These are phyloP conservation scores for Odontesthes bonariensis DNA, from an alignment of 2,113 vertebrate species.

Conservation along the genomic window DNA sequence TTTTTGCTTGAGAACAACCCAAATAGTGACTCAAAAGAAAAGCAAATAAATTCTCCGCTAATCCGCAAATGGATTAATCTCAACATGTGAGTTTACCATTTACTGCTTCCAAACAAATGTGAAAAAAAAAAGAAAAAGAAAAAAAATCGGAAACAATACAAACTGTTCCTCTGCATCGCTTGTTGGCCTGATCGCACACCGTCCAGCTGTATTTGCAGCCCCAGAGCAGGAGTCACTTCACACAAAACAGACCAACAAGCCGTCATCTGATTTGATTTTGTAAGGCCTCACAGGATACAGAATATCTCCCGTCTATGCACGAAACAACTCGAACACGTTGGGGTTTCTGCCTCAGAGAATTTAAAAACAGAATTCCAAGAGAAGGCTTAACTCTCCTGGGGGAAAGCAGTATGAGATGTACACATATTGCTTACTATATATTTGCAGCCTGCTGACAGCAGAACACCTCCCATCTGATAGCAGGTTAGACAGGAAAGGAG, in stretches of 20 bases:
- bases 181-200: neutral
- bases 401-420: constrained; percentile 35
- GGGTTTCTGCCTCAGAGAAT: constrained; percentile 16
- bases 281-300: constrained; percentile 17
- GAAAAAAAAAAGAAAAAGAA: neutral
- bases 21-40: neutral
- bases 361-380: constrained; percentile 23
- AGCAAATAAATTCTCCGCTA: too few relatives aligned
- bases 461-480: constrained; percentile 21
- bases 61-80: too few relatives aligned
- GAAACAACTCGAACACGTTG: constrained; percentile 28
- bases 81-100: too few relatives aligned
- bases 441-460: neutral
- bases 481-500: too few relatives aligned
- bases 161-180: neutral
- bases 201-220: constrained; percentile 8
- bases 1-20: neutral
- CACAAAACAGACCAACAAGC: constrained; percentile 20
- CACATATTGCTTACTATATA: constrained; percentile 19
- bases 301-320: constrained; percentile 6
- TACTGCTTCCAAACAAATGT: neutral
- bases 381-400: constrained; percentile 10
- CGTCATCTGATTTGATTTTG: constrained; percentile 32
- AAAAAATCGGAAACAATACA: neutral
- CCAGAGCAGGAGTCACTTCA: neutral